A percentile compares a stretch with the other conserved stretches of the same genome.
Evolutionary conservation across 2,113 vertebrate species (phyloP).

Genomic region (Albula glossodonta): DNA sequence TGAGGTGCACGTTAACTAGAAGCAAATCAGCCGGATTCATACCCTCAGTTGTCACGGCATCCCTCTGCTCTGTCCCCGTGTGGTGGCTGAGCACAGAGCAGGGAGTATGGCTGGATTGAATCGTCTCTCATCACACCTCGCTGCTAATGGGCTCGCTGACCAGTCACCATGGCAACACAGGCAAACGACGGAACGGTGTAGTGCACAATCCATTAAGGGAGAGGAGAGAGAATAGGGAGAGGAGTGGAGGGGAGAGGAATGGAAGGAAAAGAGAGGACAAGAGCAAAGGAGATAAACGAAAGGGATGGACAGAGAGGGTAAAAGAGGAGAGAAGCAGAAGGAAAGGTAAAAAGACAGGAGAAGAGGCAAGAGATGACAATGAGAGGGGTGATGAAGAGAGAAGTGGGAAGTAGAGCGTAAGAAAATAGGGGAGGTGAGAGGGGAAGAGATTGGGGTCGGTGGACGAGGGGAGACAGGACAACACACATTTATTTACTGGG

Average conservation of each 20-base stretch:
- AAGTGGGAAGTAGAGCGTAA: no score
- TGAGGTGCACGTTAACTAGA: neutral
- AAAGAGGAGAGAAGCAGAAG: no score
- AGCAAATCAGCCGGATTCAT: neutral
- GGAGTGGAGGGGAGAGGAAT: no score
- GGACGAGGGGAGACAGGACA: constrained; percentile 35
- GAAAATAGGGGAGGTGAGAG: neutral
- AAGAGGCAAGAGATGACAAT: no score
- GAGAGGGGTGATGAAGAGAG: no score
- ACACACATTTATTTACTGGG: constrained; percentile 63
- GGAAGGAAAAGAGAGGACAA: constrained; percentile 12
- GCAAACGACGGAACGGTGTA: constrained; percentile 43
- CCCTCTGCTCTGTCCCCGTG: constrained; percentile 20
- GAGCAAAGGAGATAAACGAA: neutral
- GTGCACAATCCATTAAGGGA: constrained; percentile 58
- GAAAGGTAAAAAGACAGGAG: no score
- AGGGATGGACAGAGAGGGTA: no score
- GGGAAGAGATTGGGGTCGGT: neutral
- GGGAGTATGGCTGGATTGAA: constrained; percentile 43
- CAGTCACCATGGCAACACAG: constrained; percentile 58
- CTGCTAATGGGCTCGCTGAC: constrained; percentile 52
- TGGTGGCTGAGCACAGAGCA: constrained; percentile 30
- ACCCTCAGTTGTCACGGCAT: neutral
- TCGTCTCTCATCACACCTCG: constrained; percentile 50
- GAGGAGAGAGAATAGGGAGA: neutral